Percentiles rank a stretch among this genome's conserved stretches.
Conservation (phyloP, 1,140 invertebrate genomes). For the Idris sp. region DNA sequence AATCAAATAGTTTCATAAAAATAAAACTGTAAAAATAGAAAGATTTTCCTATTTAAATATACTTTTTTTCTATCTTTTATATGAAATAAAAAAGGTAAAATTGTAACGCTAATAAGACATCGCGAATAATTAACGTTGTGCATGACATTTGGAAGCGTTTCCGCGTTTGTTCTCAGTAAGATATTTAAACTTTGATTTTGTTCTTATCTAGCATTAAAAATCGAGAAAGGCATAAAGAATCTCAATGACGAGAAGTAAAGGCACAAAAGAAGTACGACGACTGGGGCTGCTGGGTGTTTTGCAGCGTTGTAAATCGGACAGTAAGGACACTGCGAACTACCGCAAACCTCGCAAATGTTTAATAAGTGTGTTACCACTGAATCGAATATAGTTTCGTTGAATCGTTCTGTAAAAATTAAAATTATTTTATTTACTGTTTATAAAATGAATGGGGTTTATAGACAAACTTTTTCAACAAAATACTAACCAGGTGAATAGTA, state of each 20-base stretch:
- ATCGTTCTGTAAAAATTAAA: constrained; percentile 88
- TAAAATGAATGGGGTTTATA: too few relatives aligned
- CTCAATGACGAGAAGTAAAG: constrained; percentile 65
- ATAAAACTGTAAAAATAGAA: too few relatives aligned
- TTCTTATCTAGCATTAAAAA: constrained; percentile 63
- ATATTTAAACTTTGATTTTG: neutral
- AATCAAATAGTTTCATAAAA: too few relatives aligned
- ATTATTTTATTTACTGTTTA: too few relatives aligned
- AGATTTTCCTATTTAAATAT: too few relatives aligned
- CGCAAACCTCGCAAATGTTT: constrained; percentile 98
- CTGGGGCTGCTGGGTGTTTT: constrained; percentile 71
- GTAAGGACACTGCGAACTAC: constrained; percentile 98
- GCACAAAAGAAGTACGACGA: constrained; percentile 68
- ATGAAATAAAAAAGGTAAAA: too few relatives aligned
- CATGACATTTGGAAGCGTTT: constrained; percentile 37
- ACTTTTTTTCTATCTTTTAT: too few relatives aligned
- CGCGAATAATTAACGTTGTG: constrained; percentile 9
- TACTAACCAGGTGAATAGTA: constrained; percentile 95
- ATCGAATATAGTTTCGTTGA: constrained; percentile 96
- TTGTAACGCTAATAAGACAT: constrained; percentile 25
- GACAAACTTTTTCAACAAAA: too few relatives aligned
- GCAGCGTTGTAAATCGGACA: constrained; percentile 93
- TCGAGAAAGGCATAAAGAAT: constrained; percentile 69
- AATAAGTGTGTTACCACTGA: constrained; percentile 91
- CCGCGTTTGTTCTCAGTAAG: constrained; percentile 7